Evolutionary conservation across 2,888 invertebrate species (phyloP).

Genomic region (Xestobium rufovillosum): DNA sequence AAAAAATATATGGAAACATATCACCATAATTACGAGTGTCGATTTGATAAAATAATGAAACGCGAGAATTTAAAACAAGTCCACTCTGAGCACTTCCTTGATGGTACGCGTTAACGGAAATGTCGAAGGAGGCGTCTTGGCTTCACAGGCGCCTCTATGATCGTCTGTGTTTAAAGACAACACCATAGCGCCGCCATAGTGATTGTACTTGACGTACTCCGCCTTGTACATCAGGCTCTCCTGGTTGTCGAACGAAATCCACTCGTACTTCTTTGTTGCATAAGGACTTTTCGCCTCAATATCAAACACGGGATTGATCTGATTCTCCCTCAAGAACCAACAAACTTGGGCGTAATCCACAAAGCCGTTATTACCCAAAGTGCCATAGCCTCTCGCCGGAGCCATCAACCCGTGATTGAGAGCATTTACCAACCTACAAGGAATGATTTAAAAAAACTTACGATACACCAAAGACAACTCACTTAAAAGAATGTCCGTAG

Average conservation of each 20-base stretch:
- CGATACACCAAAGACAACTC: slow-evolving; percentile 15
- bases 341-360: slow-evolving; percentile 65
- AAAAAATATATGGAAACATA: no score
- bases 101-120: slow-evolving; percentile 37
- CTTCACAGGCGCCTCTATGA: slow-evolving; percentile 52
- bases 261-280: slow-evolving; percentile 59
- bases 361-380: slow-evolving; percentile 61
- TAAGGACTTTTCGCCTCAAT: slow-evolving; percentile 69
- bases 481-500: slow-evolving; percentile 75
- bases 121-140: slow-evolving; percentile 20
- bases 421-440: slow-evolving; percentile 55
- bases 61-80: no score
- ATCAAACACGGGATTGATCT: slow-evolving; percentile 56
- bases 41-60: no score
- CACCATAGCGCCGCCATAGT: slow-evolving; percentile 75
- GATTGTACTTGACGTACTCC: slow-evolving; percentile 46
- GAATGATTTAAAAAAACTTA: background rate
- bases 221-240: slow-evolving; percentile 65
- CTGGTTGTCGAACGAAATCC: slow-evolving; percentile 77
- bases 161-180: slow-evolving; percentile 79
- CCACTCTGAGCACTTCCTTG: slow-evolving; percentile 22
- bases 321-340: slow-evolving; percentile 50
- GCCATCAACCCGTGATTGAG: slow-evolving; percentile 60
- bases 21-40: no score
- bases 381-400: slow-evolving; percentile 63